A percentile compares a stretch with the other conserved stretches of the same genome.
Conservation (phyloP, 2,888 invertebrate species). For the Temnothorax ravouxi region DNA sequence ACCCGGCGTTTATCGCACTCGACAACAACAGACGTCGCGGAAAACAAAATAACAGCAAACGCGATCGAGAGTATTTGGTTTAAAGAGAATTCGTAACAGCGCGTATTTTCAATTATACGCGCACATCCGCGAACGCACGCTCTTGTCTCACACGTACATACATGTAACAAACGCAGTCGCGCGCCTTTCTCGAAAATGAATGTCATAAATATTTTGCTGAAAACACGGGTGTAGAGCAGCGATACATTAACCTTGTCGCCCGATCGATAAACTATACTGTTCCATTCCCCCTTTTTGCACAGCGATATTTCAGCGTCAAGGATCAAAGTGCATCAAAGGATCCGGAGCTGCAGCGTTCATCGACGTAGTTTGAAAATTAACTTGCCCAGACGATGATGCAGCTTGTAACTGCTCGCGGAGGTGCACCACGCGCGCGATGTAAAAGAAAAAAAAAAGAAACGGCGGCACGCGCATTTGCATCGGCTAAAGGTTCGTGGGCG, state of each 20-base stretch:
- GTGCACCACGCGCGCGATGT: background rate
- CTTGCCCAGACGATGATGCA: constrained; percentile 11
- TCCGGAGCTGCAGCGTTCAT: constrained; percentile 10
- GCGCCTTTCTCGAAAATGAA: constrained; percentile 45
- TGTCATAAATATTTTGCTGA: constrained; percentile 51
- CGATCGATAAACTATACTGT: constrained; percentile 43
- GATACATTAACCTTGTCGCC: constrained; percentile 44
- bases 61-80: constrained; percentile 42
- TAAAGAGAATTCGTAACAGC: constrained; percentile 51
- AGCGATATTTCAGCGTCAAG: constrained; percentile 53
- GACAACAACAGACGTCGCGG: constrained; percentile 33
- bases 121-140: constrained; percentile 1
- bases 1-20: constrained; percentile 37
- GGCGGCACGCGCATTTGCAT: background rate
- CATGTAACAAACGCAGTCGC: background rate
- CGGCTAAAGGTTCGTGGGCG: constrained; percentile 10
- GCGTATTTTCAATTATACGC: constrained; percentile 48
- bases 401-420: constrained; percentile 17
- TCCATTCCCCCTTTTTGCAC: constrained; percentile 8
- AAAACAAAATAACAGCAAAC: constrained; percentile 25
- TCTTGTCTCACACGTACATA: background rate
- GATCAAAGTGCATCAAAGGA: constrained; percentile 56
- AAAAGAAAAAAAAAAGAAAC: background rate
- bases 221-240: constrained; percentile 1
- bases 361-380: constrained; percentile 49